phyloP scores from a whole-genome alignment of 2,113 vertebrate genomes.

The Felis chaus region DNA sequence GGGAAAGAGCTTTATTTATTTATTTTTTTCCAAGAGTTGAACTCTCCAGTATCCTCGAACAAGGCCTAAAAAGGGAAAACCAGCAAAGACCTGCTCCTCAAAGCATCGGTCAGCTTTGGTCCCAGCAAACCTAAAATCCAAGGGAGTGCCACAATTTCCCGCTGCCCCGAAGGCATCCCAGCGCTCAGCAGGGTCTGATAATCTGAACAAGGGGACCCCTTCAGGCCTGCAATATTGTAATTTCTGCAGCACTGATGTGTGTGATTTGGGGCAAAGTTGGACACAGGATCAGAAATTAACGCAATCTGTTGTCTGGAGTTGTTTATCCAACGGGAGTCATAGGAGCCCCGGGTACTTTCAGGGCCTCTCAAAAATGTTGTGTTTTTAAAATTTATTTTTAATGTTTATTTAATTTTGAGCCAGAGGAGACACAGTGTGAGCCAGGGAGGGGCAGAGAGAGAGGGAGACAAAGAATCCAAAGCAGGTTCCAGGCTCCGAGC shows the following conservation, averaged over 20 bases:
- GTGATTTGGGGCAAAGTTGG: constrained; percentile 22
- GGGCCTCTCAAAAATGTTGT: neutral
- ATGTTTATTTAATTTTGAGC: no score
- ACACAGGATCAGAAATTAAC: constrained; percentile 22
- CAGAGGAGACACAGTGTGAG: no score
- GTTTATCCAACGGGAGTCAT: neutral
- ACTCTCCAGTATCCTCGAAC: neutral
- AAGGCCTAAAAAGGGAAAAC: neutral
- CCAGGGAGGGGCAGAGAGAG: no score
- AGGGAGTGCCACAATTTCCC: neutral
- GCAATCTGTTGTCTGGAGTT: neutral
- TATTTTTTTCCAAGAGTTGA: neutral
- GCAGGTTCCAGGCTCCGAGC: no score
- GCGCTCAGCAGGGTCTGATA: neutral
- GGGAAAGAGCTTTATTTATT: neutral
- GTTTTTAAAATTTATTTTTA: neutral
- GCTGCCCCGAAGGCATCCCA: neutral
- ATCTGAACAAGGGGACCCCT: neutral
- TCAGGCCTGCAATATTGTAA: constrained; percentile 3
- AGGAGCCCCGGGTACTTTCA: neutral
- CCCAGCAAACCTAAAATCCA: constrained; percentile 10
- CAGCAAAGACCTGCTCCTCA: neutral
- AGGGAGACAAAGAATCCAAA: no score
- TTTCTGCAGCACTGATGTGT: constrained; percentile 13
- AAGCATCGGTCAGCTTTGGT: neutral